These are phyloP conservation scores for Penaeus monodon DNA, from an alignment of 2,888 invertebrate species.

Conservation along the genomic window DNA sequence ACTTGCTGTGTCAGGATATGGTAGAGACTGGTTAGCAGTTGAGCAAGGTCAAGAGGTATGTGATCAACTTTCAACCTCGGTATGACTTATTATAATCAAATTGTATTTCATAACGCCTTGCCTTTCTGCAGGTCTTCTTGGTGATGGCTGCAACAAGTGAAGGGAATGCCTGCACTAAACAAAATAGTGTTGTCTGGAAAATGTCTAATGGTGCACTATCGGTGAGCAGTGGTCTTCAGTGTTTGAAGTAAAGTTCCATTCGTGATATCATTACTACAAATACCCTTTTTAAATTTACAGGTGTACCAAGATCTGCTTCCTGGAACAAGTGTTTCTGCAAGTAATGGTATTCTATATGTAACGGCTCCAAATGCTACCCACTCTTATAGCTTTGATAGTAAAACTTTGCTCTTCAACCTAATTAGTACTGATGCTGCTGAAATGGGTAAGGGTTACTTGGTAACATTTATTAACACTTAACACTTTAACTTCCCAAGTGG, in stretches of 20 bases:
- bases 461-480: too few relatives aligned
- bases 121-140: constrained; percentile 7
- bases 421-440: too few relatives aligned
- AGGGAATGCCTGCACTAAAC: neutral
- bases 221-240: neutral
- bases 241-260: neutral
- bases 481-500: too few relatives aligned
- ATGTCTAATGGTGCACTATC: neutral
- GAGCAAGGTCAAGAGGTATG: too few relatives aligned
- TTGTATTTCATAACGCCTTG: too few relatives aligned
- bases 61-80: too few relatives aligned
- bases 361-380: neutral
- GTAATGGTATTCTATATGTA: neutral
- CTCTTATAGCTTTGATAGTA: neutral
- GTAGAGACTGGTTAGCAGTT: too few relatives aligned
- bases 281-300: neutral
- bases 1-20: too few relatives aligned
- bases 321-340: neutral
- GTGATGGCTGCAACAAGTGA: constrained; percentile 10
- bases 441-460: too few relatives aligned
- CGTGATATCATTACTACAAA: too few relatives aligned
- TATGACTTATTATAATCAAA: too few relatives aligned
- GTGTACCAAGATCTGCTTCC: constrained; percentile 20
- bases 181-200: constrained; percentile 15
- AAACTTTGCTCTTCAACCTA: too few relatives aligned